Evolutionary conservation across 2,888 invertebrate genomes (phyloP).

Genomic region (Athalia circularis): DNA sequence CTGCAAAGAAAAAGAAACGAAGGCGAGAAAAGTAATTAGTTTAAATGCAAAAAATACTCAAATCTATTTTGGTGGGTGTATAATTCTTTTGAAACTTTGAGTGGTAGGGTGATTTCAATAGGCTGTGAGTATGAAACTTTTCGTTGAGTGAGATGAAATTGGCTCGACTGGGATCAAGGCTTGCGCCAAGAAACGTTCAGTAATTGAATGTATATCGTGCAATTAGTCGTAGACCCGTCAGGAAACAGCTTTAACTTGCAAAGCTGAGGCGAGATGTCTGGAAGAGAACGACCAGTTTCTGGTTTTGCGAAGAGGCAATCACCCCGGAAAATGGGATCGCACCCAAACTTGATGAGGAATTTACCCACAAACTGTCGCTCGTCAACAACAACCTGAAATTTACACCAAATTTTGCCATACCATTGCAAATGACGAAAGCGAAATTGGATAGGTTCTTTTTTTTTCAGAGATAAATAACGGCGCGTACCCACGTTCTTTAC

Average conservation of each 20-base stretch:
- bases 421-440: no score
- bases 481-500: no score
- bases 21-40: no score
- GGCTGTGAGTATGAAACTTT: neutral
- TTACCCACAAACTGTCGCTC: conserved; percentile 12
- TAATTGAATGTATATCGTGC: conserved; percentile 7
- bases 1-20: no score
- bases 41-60: no score
- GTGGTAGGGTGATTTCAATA: no score
- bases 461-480: no score
- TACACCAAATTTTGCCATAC: neutral
- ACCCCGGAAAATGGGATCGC: neutral
- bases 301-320: neutral
- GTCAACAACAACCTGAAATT: neutral
- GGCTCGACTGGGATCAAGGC: neutral
- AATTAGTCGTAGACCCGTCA: neutral
- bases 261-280: neutral
- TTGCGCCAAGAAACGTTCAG: neutral
- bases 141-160: neutral
- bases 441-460: no score
- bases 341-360: neutral
- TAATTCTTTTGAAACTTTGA: no score
- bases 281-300: neutral
- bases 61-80: no score
- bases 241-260: neutral